phyloP scores from a whole-genome alignment of 2,113 vertebrate species.

The Lonchura striata region DNA sequence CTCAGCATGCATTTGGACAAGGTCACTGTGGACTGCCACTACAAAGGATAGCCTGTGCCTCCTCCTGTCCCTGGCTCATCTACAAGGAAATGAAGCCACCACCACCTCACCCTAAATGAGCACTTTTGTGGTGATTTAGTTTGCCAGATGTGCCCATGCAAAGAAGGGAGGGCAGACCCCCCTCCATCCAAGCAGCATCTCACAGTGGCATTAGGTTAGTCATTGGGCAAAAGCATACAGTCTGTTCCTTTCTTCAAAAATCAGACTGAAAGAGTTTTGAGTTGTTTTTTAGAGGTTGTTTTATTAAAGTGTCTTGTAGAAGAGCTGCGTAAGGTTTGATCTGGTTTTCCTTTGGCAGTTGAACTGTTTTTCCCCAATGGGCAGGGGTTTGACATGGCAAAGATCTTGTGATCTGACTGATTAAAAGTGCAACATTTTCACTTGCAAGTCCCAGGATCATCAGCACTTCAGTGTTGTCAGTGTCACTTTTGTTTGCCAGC shows the following conservation, averaged over 20 bases:
- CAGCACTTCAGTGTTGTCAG: not conserved
- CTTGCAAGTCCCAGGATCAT: not conserved
- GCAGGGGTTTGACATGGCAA: not conserved
- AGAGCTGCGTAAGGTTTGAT: not conserved
- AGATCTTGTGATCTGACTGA: not conserved
- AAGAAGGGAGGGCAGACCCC: not conserved
- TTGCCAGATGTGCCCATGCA: not conserved
- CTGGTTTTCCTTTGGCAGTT: not conserved
- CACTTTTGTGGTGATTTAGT: not conserved
- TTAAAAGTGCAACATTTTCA: not conserved
- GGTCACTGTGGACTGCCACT: not conserved
- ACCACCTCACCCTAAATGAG: not conserved
- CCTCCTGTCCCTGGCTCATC: not conserved
- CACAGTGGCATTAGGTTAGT: rapidly evolving
- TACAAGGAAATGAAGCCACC: not conserved
- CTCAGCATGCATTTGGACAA: not conserved
- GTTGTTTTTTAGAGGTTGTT: not conserved
- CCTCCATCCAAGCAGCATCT: not conserved
- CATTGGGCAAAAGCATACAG: not conserved
- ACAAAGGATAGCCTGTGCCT: not conserved
- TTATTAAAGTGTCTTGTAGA: not conserved
- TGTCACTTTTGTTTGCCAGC: not conserved
- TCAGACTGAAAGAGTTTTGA: not conserved
- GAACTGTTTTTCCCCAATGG: not conserved
- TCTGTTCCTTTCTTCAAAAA: not conserved